A percentile compares a stretch with the other conserved stretches of the same genome.
phyloP scores from a whole-genome alignment of 2,888 invertebrate species.

The Megaustenia siamemsis region DNA sequence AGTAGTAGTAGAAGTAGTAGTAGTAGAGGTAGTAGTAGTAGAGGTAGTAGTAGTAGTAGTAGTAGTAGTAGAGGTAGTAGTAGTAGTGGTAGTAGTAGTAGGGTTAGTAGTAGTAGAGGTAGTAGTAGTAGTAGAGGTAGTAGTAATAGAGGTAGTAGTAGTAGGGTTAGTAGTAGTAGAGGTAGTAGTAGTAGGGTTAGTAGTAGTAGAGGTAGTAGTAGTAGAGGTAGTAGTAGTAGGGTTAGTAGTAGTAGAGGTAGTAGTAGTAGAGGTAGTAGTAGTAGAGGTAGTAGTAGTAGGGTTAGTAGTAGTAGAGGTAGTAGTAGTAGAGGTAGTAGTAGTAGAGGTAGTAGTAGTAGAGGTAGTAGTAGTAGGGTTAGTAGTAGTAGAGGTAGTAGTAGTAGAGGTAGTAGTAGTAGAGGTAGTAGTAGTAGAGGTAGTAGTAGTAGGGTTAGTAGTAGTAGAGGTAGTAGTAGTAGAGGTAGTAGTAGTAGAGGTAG shows the following conservation, averaged over 20 bases:
- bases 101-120: not conserved
- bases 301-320: too few species aligned
- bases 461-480: too few species aligned
- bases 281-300: slow-evolving; percentile 8
- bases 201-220: slow-evolving; percentile 1
- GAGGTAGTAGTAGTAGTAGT: slow-evolving; percentile 28
- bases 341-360: too few species aligned
- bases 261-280: not conserved
- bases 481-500: too few species aligned
- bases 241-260: not conserved
- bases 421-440: too few species aligned
- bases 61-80: slow-evolving; percentile 18
- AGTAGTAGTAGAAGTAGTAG: slow-evolving; percentile 29
- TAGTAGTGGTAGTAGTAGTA: too few species aligned
- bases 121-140: not conserved
- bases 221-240: not conserved
- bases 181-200: not conserved
- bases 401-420: too few species aligned
- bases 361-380: too few species aligned
- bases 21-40: slow-evolving; percentile 28
- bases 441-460: too few species aligned
- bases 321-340: too few species aligned
- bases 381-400: too few species aligned
- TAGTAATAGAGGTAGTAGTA: not conserved
- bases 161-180: not conserved